Evolutionary conservation across 1,140 invertebrate genomes (phyloP).

Genomic region (Heterodera carotae): DNA sequence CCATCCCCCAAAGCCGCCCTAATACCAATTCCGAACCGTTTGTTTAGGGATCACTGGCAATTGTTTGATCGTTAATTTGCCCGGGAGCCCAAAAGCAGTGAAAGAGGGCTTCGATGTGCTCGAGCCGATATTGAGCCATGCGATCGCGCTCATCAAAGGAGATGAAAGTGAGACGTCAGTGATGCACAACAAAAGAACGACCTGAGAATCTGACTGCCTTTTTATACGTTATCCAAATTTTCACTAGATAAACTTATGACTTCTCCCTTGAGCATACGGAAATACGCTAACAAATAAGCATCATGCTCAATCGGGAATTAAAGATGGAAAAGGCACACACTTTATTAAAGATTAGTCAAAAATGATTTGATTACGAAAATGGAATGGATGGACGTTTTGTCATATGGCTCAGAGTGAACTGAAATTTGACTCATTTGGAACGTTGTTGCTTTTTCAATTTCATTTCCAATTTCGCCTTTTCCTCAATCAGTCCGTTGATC

Average conservation of each 20-base stretch:
- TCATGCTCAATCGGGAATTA: not conserved
- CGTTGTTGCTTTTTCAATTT: conserved; percentile 25
- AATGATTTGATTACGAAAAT: not conserved
- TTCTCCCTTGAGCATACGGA: too few species aligned
- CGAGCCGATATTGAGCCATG: conserved; percentile 38
- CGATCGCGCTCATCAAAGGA: conserved; percentile 32
- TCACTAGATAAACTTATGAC: too few species aligned
- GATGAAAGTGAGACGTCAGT: conserved; percentile 5
- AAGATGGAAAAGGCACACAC: not conserved
- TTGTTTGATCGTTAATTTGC: conserved; percentile 47
- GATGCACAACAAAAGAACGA: conserved; percentile 7
- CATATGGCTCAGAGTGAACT: not conserved
- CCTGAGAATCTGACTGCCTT: too few species aligned
- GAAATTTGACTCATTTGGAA: not conserved
- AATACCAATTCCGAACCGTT: not conserved
- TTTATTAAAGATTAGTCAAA: not conserved
- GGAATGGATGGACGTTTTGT: conserved; percentile 6
- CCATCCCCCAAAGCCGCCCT: not conserved
- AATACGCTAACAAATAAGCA: conserved; percentile 3
- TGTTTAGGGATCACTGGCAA: conserved; percentile 35
- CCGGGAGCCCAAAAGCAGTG: conserved; percentile 47
- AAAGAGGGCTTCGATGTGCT: conserved; percentile 40
- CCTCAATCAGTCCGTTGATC: conserved; percentile 40
- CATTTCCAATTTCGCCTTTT: conserved; percentile 42
- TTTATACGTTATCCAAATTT: too few species aligned